phyloP scores from a whole-genome alignment of 1,140 invertebrate genomes.

The Heliothis virescens region DNA sequence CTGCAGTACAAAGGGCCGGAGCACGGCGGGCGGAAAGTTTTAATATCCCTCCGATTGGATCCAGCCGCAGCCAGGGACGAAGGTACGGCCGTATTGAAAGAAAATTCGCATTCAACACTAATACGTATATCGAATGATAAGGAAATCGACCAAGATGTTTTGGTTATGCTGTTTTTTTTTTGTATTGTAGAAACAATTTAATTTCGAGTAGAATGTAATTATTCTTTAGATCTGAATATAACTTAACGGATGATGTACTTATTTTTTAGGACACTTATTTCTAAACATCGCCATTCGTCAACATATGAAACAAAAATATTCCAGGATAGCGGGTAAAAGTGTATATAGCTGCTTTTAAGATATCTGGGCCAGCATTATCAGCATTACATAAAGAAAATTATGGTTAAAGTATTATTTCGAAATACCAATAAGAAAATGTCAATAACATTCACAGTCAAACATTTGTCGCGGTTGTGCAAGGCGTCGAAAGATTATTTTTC shows the following conservation, averaged over 20 bases:
- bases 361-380: no score
- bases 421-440: constrained; percentile 29
- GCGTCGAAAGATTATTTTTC: constrained; percentile 76
- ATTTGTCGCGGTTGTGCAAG: constrained; percentile 39
- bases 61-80: constrained; percentile 74
- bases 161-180: constrained; percentile 53
- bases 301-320: no score
- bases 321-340: no score
- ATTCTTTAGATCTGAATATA: background rate
- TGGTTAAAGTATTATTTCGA: background rate
- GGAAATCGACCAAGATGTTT: constrained; percentile 66
- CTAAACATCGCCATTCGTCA: no score
- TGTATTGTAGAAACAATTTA: constrained; percentile 6
- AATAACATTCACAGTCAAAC: constrained; percentile 36
- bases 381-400: background rate
- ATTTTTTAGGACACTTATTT: no score
- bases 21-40: constrained; percentile 80
- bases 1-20: constrained; percentile 74
- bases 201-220: background rate
- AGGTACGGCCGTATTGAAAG: constrained; percentile 70
- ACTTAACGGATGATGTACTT: no score
- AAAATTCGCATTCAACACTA: constrained; percentile 76
- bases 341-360: no score
- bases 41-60: constrained; percentile 84
- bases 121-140: constrained; percentile 75